phyloP scores from a whole-genome alignment of 2,113 vertebrate species.

The Brienomyrus longianalis region DNA sequence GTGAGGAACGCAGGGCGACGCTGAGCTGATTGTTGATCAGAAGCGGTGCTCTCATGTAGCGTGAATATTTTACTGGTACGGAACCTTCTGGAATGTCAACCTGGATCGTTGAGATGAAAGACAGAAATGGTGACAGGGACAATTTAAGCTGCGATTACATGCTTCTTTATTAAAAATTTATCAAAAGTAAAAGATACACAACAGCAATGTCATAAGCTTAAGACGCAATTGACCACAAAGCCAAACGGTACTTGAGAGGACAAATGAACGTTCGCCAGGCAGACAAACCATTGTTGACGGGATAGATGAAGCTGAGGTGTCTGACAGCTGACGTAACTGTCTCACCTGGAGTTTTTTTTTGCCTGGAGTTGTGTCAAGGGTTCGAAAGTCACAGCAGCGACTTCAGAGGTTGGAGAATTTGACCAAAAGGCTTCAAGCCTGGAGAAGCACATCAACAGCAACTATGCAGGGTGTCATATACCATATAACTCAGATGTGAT shows the following conservation, averaged over 20 bases:
- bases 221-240: neutral
- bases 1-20: neutral
- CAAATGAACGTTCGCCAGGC: neutral
- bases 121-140: neutral
- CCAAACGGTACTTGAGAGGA: neutral
- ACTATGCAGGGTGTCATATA: neutral
- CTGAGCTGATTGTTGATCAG: neutral
- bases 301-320: neutral
- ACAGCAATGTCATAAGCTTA: neutral
- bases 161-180: neutral
- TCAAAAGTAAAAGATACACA: neutral
- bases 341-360: neutral
- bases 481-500: neutral
- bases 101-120: neutral
- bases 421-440: neutral
- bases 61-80: neutral
- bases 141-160: neutral
- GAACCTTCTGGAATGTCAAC: neutral
- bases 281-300: neutral
- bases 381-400: neutral
- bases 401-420: neutral
- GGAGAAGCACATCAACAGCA: neutral
- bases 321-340: neutral
- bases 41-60: neutral
- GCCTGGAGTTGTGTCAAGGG: neutral